Conservation (phyloP, 2,113 vertebrate species). For the Hypocryptadius cinnamomeus region DNA sequence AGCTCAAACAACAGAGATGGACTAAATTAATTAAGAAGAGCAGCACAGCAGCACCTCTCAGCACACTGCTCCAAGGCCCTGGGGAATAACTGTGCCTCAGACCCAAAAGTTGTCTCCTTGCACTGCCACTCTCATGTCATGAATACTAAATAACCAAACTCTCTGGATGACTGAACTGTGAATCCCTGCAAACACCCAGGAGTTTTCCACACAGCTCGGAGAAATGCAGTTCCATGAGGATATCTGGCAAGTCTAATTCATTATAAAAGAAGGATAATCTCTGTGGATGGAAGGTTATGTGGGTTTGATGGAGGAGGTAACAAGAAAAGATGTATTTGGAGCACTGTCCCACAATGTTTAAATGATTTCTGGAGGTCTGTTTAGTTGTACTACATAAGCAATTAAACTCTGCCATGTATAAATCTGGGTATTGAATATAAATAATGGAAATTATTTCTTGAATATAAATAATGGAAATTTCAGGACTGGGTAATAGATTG, state of each 20-base stretch:
- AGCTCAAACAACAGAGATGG: neutral
- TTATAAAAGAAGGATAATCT: neutral
- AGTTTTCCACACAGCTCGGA: neutral
- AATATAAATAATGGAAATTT: slow-evolving; percentile 37
- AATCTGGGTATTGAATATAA: neutral
- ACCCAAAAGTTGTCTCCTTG: neutral
- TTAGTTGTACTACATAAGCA: neutral
- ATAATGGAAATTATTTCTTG: slow-evolving; percentile 36
- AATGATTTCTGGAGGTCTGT: slow-evolving; percentile 7
- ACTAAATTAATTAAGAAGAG: neutral
- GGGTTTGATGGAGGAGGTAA: neutral
- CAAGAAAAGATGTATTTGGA: neutral
- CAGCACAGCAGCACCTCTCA: neutral
- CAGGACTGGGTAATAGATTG: neutral
- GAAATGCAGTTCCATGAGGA: neutral
- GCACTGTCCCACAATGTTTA: neutral
- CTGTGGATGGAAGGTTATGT: neutral
- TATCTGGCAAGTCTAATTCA: neutral
- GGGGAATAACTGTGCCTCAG: neutral
- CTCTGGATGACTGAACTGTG: neutral
- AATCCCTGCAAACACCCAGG: neutral
- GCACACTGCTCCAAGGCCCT: neutral
- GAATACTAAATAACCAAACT: neutral
- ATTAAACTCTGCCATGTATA: neutral
- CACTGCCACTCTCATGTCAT: neutral